Evolutionary conservation across 2,888 invertebrate species (phyloP).

Genomic region (Apocheima hispidaria): DNA sequence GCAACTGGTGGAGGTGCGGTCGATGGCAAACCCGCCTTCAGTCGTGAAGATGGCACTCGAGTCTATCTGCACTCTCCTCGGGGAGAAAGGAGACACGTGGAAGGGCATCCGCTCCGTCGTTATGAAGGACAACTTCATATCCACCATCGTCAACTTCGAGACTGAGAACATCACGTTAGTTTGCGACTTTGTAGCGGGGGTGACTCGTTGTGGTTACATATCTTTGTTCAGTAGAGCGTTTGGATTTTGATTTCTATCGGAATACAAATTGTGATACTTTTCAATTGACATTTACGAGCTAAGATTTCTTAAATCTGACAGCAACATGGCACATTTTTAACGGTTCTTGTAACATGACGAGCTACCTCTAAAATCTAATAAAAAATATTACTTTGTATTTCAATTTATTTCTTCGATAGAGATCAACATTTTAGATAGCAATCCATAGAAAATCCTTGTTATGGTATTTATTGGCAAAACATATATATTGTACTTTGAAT

Average conservation of each 20-base stretch:
- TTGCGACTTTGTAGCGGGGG: slow-evolving; percentile 58
- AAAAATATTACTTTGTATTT: slow-evolving; percentile 38
- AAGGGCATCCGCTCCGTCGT: slow-evolving; percentile 96
- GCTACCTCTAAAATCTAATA: slow-evolving; percentile 18
- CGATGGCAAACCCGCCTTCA: slow-evolving; percentile 97
- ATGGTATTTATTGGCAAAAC: slow-evolving; percentile 83
- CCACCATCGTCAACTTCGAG: slow-evolving; percentile 97
- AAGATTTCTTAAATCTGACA: too few species aligned
- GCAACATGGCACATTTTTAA: background rate
- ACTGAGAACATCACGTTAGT: slow-evolving; percentile 97
- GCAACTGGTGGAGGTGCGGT: slow-evolving; percentile 96
- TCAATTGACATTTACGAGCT: too few species aligned
- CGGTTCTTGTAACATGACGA: slow-evolving; percentile 11
- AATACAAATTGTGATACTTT: too few species aligned
- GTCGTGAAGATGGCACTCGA: slow-evolving; percentile 97
- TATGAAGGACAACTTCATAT: slow-evolving; percentile 98
- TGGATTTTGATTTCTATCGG: too few species aligned
- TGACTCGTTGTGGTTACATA: slow-evolving; percentile 15
- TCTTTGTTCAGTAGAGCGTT: background rate
- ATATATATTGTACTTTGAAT: slow-evolving; percentile 58
- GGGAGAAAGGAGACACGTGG: slow-evolving; percentile 97
- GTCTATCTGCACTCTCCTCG: slow-evolving; percentile 96
- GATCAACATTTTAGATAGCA: slow-evolving; percentile 65
- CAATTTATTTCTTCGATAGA: slow-evolving; percentile 44
- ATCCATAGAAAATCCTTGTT: slow-evolving; percentile 42